Base-by-base conservation (phyloP, 2,888 invertebrate species). In the Dascillus cervinus region DNA sequence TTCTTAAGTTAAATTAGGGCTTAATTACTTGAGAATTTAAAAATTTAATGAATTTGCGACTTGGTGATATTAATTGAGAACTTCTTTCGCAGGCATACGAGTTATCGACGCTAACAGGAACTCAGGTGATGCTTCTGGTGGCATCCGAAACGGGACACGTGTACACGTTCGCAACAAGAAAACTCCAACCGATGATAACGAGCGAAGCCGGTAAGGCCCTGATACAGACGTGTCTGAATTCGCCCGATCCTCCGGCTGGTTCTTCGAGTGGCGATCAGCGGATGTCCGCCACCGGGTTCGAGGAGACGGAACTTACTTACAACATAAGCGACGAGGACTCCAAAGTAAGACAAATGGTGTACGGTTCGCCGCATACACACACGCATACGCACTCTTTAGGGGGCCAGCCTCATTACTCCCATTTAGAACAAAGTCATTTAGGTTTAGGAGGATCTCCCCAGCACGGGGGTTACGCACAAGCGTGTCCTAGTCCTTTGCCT, bases 141-240 rank as follows among this genome's bases (percentile, higher is more conserved):
- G 97, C 97, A 39, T 95, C 92, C 45, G 97, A 96, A 69, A 97
- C 97, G 11, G 97, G 97, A 31, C 98, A 98, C 71, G 98, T 99
- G 57, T 99, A 98, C 72, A 98, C 98, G 42, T 98, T 97, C 71
- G 97, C 98, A 43, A 98, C 98, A 50, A 79, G 95, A 50, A 95
- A 95, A 66, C 77, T 99, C 31, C 95, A 96, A 68, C 98, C 98
- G 48, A 98, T 98, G 96, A 97, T 99, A 66, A 96, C 95, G 26
- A 95, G 95, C 50, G 88, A 89, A 64, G 86, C 88, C 37, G 97
- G 97, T 49, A 97, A 98, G 67, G 87, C 94, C 46, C 75, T 98
- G 51, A 98, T 98, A 58, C 97, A 98, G 72, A 96, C 95, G 50
- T 98, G 98, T 68, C 79, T 98, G 42, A 96, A 96, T 69, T 91